phyloP scores from a whole-genome alignment of 2,888 invertebrate genomes.

The Rhagophthalmus giganteus region DNA sequence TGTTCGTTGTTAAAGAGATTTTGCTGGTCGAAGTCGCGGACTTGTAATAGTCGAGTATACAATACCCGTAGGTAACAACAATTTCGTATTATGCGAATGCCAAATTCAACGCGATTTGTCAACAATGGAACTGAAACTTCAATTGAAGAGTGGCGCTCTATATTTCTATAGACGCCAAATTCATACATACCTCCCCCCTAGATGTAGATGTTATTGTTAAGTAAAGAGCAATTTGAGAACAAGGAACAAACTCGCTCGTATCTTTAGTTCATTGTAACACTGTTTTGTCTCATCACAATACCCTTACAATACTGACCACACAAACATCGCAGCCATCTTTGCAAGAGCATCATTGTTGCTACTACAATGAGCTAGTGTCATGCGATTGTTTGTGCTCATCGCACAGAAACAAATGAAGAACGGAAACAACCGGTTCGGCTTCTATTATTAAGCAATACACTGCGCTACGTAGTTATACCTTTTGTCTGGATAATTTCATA shows the following conservation, averaged over 20 bases:
- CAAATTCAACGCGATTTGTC: conserved; percentile 2
- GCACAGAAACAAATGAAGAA: conserved; percentile 51
- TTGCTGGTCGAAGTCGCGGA: neutral
- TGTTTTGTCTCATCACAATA: conserved; percentile 48
- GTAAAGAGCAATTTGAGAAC: conserved; percentile 40
- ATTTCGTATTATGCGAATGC: neutral
- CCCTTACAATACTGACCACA: conserved; percentile 48
- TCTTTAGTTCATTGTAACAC: conserved; percentile 45
- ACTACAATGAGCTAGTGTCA: conserved; percentile 49
- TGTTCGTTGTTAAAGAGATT: neutral
- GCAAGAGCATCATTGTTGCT: conserved; percentile 45
- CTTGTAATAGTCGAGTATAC: neutral
- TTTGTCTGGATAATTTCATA: conserved; percentile 47
- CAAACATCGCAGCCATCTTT: conserved; percentile 49
- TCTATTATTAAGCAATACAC: conserved; percentile 48
- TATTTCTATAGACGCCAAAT: conserved; percentile 15
- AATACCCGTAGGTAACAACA: no score
- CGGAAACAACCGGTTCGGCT: conserved; percentile 51
- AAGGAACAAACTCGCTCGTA: conserved; percentile 39
- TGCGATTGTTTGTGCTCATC: conserved; percentile 51
- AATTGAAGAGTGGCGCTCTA: conserved; percentile 17
- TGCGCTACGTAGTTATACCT: conserved; percentile 42
- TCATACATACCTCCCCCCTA: conserved; percentile 6
- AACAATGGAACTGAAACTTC: conserved; percentile 17
- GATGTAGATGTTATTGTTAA: conserved; percentile 35